phyloP scores from a whole-genome alignment of 2,888 invertebrate species.

The Diachrysia chrysitis region DNA sequence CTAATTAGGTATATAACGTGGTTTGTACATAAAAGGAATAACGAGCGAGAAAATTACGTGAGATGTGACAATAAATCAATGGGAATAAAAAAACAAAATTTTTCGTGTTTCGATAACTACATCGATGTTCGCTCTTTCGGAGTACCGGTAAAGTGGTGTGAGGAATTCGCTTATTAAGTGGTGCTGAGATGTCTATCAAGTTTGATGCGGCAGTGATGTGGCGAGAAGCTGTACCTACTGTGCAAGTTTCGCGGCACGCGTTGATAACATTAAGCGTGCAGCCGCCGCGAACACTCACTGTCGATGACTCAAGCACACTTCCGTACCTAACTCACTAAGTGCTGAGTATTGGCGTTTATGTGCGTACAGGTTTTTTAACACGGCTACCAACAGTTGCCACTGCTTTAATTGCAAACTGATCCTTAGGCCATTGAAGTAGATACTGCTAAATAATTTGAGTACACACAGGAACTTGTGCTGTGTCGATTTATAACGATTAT shows the following conservation, averaged over 20 bases:
- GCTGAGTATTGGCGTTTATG: slow-evolving; percentile 40
- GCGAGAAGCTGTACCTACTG: slow-evolving; percentile 18
- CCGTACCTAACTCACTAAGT: slow-evolving; percentile 54
- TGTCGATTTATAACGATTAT: background rate
- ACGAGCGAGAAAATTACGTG: slow-evolving; percentile 59
- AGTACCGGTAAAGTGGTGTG: slow-evolving; percentile 64
- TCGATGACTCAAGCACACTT: slow-evolving; percentile 54
- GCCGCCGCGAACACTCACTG: slow-evolving; percentile 45
- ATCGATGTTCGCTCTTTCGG: slow-evolving; percentile 56
- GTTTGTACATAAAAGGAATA: slow-evolving; percentile 61
- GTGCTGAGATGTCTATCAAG: slow-evolving; percentile 70
- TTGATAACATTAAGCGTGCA: slow-evolving; percentile 60
- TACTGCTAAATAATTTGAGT: too few relatives aligned
- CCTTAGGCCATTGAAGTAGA: too few relatives aligned
- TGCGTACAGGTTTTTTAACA: background rate
- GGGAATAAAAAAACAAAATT: slow-evolving; percentile 54
- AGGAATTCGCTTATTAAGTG: slow-evolving; percentile 72
- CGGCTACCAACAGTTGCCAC: background rate
- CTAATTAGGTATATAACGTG: slow-evolving; percentile 66
- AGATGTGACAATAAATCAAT: slow-evolving; percentile 61
- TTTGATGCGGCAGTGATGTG: slow-evolving; percentile 50
- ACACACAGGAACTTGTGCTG: background rate
- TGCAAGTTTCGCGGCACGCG: slow-evolving; percentile 31
- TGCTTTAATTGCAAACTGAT: background rate
- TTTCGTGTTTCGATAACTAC: slow-evolving; percentile 56